phyloP scores from a whole-genome alignment of 2,888 invertebrate species.

The Lamproptera curius region DNA sequence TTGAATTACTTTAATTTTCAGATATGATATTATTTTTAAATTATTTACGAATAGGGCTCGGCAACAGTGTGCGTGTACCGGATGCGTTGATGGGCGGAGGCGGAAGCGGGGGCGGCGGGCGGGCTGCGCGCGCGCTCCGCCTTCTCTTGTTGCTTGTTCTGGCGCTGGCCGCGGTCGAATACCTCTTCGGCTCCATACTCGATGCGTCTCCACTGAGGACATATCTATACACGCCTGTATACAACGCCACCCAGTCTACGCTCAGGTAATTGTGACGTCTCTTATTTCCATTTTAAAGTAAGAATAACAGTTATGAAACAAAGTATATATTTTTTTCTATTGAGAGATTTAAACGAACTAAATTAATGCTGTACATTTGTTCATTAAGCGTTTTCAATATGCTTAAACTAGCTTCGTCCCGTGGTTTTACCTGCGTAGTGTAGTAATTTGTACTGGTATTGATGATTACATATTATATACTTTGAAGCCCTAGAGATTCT shows the following conservation, averaged over 20 bases:
- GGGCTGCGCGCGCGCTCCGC: conserved; percentile 71
- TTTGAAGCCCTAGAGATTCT: no score
- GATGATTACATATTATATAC: no score
- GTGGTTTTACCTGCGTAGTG: no score
- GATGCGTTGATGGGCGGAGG: conserved; percentile 67
- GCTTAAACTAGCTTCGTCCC: no score
- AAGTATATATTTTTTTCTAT: no score
- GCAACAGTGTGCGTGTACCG: conserved; percentile 38
- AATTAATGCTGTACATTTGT: no score
- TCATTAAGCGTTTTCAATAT: no score
- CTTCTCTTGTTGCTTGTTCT: conserved; percentile 76
- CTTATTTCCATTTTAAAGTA: no score
- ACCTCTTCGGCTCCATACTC: conserved; percentile 82
- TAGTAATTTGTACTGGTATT: no score
- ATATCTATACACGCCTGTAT: conserved; percentile 66
- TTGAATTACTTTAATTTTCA: no score
- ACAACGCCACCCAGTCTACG: conserved; percentile 61
- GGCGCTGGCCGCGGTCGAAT: conserved; percentile 83
- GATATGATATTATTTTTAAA: no score
- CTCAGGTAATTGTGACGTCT: conserved; percentile 49
- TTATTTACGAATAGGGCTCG: conserved; percentile 34
- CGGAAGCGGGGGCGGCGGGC: conserved; percentile 61
- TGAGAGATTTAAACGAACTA: no score
- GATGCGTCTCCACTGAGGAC: conserved; percentile 73
- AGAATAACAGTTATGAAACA: background rate